Evolutionary conservation across 2,888 invertebrate species (phyloP).

Genomic region (Acleris laterana): DNA sequence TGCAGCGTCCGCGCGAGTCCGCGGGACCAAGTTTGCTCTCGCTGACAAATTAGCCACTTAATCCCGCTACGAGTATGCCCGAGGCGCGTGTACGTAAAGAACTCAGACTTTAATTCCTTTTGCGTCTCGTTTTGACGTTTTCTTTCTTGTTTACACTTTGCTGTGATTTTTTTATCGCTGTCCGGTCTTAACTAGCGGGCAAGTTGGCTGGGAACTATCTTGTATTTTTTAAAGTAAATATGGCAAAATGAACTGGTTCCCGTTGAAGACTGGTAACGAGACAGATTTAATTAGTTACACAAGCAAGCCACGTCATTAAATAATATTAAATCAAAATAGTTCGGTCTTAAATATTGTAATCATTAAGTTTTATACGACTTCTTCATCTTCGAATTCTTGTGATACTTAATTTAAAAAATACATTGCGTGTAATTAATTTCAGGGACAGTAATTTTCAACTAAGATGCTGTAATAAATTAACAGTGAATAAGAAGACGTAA

Average conservation of each 20-base stretch:
- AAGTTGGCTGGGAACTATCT: conserved; percentile 1
- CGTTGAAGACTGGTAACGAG: conserved; percentile 7
- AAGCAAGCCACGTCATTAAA: background rate
- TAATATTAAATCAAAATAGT: no score
- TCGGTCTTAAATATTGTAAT: no score
- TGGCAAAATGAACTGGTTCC: background rate
- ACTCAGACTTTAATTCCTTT: conserved; percentile 62
- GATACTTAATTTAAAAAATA: no score
- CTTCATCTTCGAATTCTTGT: no score
- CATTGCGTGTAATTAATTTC: no score
- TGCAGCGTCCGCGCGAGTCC: conserved; percentile 69
- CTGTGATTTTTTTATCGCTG: conserved; percentile 50
- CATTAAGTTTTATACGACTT: no score
- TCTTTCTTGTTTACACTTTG: conserved; percentile 57
- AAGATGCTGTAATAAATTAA: background rate
- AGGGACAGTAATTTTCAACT: no score
- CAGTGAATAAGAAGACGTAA: background rate
- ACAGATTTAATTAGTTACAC: background rate
- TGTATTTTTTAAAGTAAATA: conserved; percentile 8
- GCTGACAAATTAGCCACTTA: conserved; percentile 81
- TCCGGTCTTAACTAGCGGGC: conserved; percentile 40
- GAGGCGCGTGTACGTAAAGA: conserved; percentile 64
- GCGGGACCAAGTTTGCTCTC: conserved; percentile 64
- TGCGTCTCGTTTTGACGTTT: conserved; percentile 50
- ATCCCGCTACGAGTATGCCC: conserved; percentile 63